Conservation (phyloP, 2,797 vertebrate genomes). For the Pachyuromys duprasi region DNA sequence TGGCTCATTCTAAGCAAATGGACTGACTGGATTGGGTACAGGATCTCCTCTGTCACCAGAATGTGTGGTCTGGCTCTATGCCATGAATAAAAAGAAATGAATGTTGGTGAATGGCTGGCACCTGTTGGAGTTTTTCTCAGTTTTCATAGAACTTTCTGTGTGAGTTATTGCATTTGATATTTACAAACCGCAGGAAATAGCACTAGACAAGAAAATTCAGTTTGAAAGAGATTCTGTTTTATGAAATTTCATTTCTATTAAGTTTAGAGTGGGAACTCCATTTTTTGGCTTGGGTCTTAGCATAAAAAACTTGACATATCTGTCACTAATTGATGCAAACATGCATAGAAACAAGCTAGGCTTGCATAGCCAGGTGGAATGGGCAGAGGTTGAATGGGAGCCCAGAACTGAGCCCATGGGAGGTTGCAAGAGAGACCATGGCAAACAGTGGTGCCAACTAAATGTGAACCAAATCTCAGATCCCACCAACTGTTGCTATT, state of each 20-base stretch:
- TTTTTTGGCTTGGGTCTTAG: background rate
- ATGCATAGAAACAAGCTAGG: background rate
- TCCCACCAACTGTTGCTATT: fast-evolving
- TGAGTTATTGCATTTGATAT: background rate
- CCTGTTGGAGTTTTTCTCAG: background rate
- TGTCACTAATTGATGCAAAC: background rate
- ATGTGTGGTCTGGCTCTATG: background rate
- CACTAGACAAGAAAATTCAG: background rate
- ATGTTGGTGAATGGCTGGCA: background rate
- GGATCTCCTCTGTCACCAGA: fast-evolving
- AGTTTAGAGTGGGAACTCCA: background rate
- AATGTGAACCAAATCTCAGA: background rate
- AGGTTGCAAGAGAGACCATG: fast-evolving
- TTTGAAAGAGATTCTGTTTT: background rate
- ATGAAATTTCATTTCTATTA: no score
- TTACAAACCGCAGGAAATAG: background rate
- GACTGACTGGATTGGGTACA: no score
- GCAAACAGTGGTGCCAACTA: background rate
- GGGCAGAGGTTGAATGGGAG: background rate
- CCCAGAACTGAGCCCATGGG: background rate
- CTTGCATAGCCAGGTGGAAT: fast-evolving
- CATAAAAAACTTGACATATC: background rate
- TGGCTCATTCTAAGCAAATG: fast-evolving
- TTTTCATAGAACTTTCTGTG: background rate
- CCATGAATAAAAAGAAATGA: background rate